Base-by-base conservation (phyloP, 1,140 invertebrate genomes). In the Pseudomyrmex cubaensis region DNA sequence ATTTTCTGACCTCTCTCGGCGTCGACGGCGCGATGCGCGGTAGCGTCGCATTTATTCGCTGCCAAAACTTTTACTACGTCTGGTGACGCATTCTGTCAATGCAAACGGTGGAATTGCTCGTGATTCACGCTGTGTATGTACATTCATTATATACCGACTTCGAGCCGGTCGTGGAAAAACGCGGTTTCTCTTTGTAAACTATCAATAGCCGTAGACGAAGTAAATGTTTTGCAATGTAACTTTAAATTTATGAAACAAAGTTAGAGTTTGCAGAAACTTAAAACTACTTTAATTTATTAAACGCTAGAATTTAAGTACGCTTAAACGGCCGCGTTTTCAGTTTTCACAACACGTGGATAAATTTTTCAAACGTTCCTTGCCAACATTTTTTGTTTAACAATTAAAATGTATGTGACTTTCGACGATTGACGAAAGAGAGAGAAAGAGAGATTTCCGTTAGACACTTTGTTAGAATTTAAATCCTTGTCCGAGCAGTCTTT, bases 11-110 rank as follows among this genome's bases (percentile, higher is more conserved):
- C 97, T 93, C 96, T 95, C 86, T 97, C 97, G 87, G 95, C 95
- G 48, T 97, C 96, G 5, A 98, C 97, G 69, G 96, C 95, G 88
- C 97, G 94, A 88, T 97, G 96, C 74, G 95, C 95, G 52, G 96
- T 95, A 52, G 96, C 96, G 90, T 98, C 97, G 90, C 97, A 97
- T 95, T 98, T 98, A 91, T 98, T 98, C 15, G 97, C 97, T 13
- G 97, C 97, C 90, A 98, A 93, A 52, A 98, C 97, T 94, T 97
- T 98, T 2, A 97, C 97, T 46, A 98, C 97, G 91, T 98, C 97
- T 13, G 97, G 97, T 13, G 97, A 97, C 35, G 97, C 97, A 91
- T 98, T 98, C 97, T 98, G 93, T 50, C 48, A 95, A 95, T 87
- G 66, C 89, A 90, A 70, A 78, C 56, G 82, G 50, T 35, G 56